Evolutionary conservation across 1,140 invertebrate genomes (phyloP).

Genomic region (Bombus balteatus): DNA sequence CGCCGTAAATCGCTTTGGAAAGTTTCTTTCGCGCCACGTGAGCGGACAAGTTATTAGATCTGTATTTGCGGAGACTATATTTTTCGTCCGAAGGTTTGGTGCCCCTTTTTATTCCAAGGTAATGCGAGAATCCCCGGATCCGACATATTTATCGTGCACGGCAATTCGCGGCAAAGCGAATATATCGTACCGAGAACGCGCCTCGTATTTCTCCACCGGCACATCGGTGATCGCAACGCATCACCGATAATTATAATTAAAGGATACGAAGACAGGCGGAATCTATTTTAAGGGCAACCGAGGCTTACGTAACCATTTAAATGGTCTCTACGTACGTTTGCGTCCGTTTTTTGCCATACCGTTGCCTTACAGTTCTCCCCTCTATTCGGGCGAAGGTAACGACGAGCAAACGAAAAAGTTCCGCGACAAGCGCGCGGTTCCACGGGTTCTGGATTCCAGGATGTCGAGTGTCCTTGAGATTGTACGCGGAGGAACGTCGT

Average conservation of each 20-base stretch:
- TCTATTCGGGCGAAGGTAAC: neutral
- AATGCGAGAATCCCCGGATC: conserved; percentile 50
- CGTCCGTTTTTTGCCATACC: conserved; percentile 14
- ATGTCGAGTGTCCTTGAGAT: conserved; percentile 71
- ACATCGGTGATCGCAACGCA: neutral
- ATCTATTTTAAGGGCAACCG: neutral
- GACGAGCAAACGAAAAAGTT: conserved; percentile 38
- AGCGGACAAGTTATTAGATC: conserved; percentile 55
- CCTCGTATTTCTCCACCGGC: conserved; percentile 26
- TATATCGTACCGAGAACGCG: conserved; percentile 29
- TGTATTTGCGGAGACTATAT: conserved; percentile 55
- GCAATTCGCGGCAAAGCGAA: conserved; percentile 29
- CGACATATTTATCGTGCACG: conserved; percentile 49
- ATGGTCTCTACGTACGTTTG: conserved; percentile 11
- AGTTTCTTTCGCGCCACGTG: conserved; percentile 58
- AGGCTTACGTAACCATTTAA: conserved; percentile 32
- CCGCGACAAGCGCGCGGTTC: conserved; percentile 38
- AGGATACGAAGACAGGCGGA: too few species aligned
- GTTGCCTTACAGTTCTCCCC: conserved; percentile 26
- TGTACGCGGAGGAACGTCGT: conserved; percentile 70
- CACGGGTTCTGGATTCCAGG: conserved; percentile 67
- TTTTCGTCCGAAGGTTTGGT: conserved; percentile 25
- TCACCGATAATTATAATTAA: conserved; percentile 23
- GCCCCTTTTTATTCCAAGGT: conserved; percentile 40
- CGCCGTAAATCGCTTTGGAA: conserved; percentile 58